A percentile compares a stretch with the other conserved stretches of the same genome.
phyloP scores from a whole-genome alignment of 2,888 invertebrate genomes.

The Diploptera punctata region DNA sequence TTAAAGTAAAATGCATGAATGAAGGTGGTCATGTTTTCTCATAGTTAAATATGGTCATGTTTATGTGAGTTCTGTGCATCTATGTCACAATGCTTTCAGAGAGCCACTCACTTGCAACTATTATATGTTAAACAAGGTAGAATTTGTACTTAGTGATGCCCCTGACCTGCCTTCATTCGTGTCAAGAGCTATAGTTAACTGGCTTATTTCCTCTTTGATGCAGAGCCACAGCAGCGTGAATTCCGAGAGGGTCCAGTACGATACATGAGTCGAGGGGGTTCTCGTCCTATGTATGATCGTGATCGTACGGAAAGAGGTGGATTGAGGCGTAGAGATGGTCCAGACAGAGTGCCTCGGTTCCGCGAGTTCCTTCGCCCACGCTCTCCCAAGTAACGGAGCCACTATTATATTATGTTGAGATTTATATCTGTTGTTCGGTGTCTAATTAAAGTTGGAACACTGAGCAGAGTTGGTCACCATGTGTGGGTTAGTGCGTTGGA shows the following conservation, averaged over 20 bases:
- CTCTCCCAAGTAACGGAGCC: slow-evolving; percentile 54
- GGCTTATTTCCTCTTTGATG: no score
- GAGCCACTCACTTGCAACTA: no score
- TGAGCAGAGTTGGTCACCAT: not conserved
- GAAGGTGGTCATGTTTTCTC: no score
- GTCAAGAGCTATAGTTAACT: no score
- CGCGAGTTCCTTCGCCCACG: slow-evolving; percentile 55
- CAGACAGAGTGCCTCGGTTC: slow-evolving; percentile 50
- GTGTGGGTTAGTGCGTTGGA: slow-evolving; percentile 7
- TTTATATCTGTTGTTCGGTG: not conserved
- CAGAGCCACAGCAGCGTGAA: slow-evolving; percentile 38
- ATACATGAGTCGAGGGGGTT: slow-evolving; percentile 38
- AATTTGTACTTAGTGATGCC: no score
- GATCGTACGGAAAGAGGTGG: slow-evolving; percentile 38
- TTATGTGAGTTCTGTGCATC: no score
- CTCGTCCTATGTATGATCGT: slow-evolving; percentile 38
- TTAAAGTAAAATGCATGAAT: no score
- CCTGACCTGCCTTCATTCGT: no score
- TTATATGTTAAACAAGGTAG: no score
- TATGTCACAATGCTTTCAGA: no score
- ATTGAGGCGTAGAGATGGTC: slow-evolving; percentile 50
- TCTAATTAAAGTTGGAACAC: not conserved
- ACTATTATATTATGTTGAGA: not conserved
- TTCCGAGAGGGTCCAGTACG: slow-evolving; percentile 34
- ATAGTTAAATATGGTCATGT: no score